Conservation (phyloP, 2,113 vertebrate species). For the Hemiscyllium ocellatum region DNA sequence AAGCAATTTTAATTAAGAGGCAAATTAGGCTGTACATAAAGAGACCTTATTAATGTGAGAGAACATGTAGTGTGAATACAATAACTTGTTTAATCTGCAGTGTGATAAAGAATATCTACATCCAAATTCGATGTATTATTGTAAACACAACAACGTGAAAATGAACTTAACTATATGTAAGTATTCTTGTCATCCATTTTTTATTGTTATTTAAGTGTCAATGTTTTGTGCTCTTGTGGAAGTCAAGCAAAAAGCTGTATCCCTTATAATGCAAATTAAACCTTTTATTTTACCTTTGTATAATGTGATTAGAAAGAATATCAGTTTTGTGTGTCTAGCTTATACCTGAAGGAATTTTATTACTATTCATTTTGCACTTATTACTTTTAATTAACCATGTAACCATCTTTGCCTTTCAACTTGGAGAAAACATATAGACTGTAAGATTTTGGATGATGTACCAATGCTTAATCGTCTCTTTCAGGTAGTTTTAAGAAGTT, state of each 20-base stretch:
- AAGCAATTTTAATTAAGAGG: not conserved
- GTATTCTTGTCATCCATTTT: not conserved
- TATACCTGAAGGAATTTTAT: not conserved
- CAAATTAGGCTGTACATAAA: not conserved
- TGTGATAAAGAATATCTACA: not conserved
- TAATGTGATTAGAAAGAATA: not conserved
- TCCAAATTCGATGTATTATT: not conserved
- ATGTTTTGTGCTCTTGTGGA: not conserved
- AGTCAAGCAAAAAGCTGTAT: not conserved
- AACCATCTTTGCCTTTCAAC: not conserved
- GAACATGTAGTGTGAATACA: not conserved
- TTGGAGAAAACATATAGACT: not conserved
- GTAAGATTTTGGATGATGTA: not conserved
- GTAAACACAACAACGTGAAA: not conserved
- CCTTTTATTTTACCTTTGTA: not conserved
- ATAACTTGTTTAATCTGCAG: not conserved
- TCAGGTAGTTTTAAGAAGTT: not conserved
- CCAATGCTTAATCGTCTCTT: not conserved
- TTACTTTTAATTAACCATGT: not conserved
- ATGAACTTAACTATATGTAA: not conserved
- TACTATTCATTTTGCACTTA: not conserved
- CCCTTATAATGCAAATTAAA: not conserved
- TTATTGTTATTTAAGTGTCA: not conserved
- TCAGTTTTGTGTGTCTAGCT: not conserved
- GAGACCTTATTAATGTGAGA: not conserved